Conservation (phyloP, 2,888 invertebrate species). For the Matsumyia berberina region DNA sequence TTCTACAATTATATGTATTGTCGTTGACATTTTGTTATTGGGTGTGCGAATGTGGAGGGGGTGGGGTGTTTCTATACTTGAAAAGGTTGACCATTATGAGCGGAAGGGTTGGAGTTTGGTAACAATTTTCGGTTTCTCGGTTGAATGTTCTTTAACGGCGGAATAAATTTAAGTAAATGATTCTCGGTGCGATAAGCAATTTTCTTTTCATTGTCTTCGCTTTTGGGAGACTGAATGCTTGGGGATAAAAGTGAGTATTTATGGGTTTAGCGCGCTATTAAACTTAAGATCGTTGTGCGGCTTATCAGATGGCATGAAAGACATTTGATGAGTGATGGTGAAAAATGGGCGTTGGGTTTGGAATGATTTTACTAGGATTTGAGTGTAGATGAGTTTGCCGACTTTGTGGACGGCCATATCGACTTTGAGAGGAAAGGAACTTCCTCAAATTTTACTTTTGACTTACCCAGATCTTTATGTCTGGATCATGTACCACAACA, state of each 20-base stretch:
- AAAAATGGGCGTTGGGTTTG: background rate
- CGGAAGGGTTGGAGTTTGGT: slow-evolving; percentile 35
- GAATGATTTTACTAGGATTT: too few relatives aligned
- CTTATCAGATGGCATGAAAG: slow-evolving; percentile 8
- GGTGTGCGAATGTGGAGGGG: slow-evolving; percentile 19
- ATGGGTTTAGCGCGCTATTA: slow-evolving; percentile 27
- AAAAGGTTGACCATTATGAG: slow-evolving; percentile 39
- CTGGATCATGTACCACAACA: too few relatives aligned
- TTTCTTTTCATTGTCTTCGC: slow-evolving; percentile 41
- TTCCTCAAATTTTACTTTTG: too few relatives aligned
- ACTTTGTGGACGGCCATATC: too few relatives aligned
- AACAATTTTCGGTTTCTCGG: slow-evolving; percentile 42
- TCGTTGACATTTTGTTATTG: slow-evolving; percentile 66
- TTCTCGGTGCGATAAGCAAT: slow-evolving; percentile 51
- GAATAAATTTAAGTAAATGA: slow-evolving; percentile 52
- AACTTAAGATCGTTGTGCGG: slow-evolving; percentile 13
- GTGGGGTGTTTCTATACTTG: background rate
- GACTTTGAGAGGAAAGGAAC: too few relatives aligned
- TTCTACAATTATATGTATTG: slow-evolving; percentile 72
- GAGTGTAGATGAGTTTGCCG: too few relatives aligned
- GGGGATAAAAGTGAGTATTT: slow-evolving; percentile 25
- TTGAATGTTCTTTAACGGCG: slow-evolving; percentile 41
- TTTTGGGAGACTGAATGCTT: background rate
- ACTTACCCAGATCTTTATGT: too few relatives aligned
- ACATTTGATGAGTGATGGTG: background rate